Conservation (phyloP, 2,113 vertebrate species). For the Oceanodroma tethys region DNA sequence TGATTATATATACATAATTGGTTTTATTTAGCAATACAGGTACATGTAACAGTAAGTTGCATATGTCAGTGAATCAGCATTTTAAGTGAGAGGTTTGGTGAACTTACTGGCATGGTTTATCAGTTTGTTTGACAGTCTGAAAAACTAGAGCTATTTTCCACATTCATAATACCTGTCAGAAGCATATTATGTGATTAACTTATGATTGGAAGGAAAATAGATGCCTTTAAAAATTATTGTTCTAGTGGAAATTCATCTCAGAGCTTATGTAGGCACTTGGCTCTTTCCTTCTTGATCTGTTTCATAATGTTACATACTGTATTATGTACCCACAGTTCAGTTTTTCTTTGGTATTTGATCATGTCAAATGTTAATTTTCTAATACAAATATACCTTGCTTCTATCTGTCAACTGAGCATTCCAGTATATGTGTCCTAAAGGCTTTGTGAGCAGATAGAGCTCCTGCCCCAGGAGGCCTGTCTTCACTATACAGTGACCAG, state of each 20-base stretch:
- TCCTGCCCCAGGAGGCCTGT: background rate
- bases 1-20: background rate
- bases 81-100: conserved; percentile 11
- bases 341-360: background rate
- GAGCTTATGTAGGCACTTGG: background rate
- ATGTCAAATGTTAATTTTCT: background rate
- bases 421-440: fast-evolving
- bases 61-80: background rate
- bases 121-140: background rate
- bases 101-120: conserved; percentile 5
- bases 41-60: background rate
- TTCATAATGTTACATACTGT: background rate
- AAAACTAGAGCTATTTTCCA: conserved; percentile 19
- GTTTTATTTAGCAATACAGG: background rate
- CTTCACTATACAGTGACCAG: fast-evolving
- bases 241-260: background rate
- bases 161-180: background rate
- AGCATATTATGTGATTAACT: conserved; percentile 21
- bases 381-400: background rate
- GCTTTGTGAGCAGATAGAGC: background rate
- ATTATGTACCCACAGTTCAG: background rate
- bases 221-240: background rate
- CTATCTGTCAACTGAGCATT: background rate
- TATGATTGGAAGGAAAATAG: background rate
- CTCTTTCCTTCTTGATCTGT: background rate